Base-by-base conservation (phyloP, 2,113 vertebrate genomes). In the Lophius piscatorius region DNA sequence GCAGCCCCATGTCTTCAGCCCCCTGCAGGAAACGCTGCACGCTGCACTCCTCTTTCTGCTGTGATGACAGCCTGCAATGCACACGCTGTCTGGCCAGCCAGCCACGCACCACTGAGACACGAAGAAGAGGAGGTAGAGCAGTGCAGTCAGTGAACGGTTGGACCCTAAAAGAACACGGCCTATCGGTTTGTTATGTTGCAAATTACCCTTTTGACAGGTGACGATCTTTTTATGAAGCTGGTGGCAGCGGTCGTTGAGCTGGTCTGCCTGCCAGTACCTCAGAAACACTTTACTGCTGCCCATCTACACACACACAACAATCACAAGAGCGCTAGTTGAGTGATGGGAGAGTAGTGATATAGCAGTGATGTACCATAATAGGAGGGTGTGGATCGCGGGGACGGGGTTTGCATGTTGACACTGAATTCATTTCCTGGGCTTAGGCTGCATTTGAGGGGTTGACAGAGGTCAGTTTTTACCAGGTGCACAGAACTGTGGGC, bases 151-250 rank as follows among this genome's bases (percentile, higher is more conserved):
- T 6, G 3, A 50, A 47, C 5, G 46, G 10, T 40, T 12, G 13
- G 45, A 12, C 21, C 29, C 4, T 2, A 6, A 45, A 56, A 18
- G 2, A 42, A 16, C 9, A 6, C 20, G 14, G 6, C 4, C 16
- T 22, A n/a, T 6, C 9, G 21, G 24, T 20, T 62, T 28, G 17
- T 35, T 31, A 6, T 20, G 40, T 56, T 34, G 5, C 5, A 2
- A 6, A 1, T 91, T 94, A 98, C 96, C 96, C 96, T 94, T 97
- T 74, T 98, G 96, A 80, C 96, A 97, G 75, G 92, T 94, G 86
- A 98, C 84, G 52, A 98, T 93, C 89, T 94, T 98, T 71, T 88
- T 93, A 83, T 93, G 94, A 36, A 95, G 85, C 74, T 95, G 95
- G 77, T 93, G 91, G 82, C 96, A 95, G 85, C 94, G 88, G 52